Evolutionary conservation across 2,888 invertebrate genomes (phyloP), one percentile per base, ranked within the genome.

Genomic region (Encarsia formosa): DNA sequence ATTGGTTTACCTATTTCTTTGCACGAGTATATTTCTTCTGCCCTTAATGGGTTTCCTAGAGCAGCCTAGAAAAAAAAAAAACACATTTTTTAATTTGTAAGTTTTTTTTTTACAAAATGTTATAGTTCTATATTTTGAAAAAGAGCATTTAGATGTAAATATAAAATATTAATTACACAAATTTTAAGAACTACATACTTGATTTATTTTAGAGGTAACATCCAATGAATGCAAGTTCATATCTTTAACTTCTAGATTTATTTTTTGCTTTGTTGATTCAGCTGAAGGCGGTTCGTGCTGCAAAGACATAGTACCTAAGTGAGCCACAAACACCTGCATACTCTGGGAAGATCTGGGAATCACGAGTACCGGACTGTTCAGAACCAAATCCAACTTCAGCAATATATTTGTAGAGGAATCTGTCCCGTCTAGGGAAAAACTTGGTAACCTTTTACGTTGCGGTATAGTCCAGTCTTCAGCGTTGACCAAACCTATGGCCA

Each of bases 321-420:
- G 94, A 15, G 91, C 92, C 34, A 96, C 90, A 62, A 95, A 81
- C 46, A 95, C 93, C 69, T 92, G 86, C 11, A 84, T 68, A 72
- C 91, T 92, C 61, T 80, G 80, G 24, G 86, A 82, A 9, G 84
- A 81, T 57, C 91, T 80, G 0, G 96, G 95, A 47, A 96, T 75
- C 52, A 96, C 88, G 59, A 96, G 81, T 37, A 96, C 91, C 0
- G 97, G 97, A 44, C 92, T 93, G 72, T 94, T 91, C 63, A 96
- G 77, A 56, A 90, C 81, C 43, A 94, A 79, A 71, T 87, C 87
- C 54, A 94, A 76, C 52, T 86, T 85, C 59, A 69, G 66, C 53
- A 60, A 61, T 20, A 69, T 40, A 29, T 54, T 63, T 1, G 54
- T 53, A 2, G 65, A 51, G 37, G 54, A 58, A 4, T 63, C 78